Evolutionary conservation across 2,888 invertebrate species (phyloP), one percentile per base, ranked within the genome.

Genomic region (Heliconius erato): DNA sequence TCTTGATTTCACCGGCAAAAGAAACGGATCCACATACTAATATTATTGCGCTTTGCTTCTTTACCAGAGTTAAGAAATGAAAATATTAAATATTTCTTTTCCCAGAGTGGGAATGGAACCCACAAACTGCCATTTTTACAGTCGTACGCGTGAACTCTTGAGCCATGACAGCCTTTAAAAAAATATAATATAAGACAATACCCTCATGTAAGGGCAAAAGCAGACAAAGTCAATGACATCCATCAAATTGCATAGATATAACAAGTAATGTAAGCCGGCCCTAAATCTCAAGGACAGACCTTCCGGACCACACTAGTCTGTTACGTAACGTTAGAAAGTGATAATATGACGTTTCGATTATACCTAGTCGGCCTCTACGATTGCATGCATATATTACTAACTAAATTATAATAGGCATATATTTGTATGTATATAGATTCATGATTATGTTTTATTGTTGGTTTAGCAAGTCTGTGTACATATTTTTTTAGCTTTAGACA

Each of bases 231-330:
- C 67, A 26, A 77, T 65, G 67, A 28, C 28, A 11, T 5, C 2
- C 14, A 59, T 67, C 19, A 35, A 4, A 11, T 12, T 4, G 2
- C 65, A 14, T 65, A 26, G 5, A 67, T 40, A 23, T 3, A 67
- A 44, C 23, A 65, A 12, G 16, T 44, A 14, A 26, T 23, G 12
- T 19, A 1, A 67, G 67, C 78, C 78, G 67, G 67, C 78, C 78
- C 67, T 78, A 78, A 44, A 9, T 3, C 67, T 78, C 84, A 83
- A 84, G 84, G 84, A 79, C 83, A 67, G 63, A 72, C 54, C 82
- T 82, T 82, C 82, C 81, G 79, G 82, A 35, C 78, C 26, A 49
- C 49, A 49, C 49, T 49, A 6, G 16, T 49, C 40, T 26, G 32
- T 35, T 63, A 79, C 79, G 79, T 82, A 82, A 78, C 79, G 35